phyloP scores from a whole-genome alignment of 2,888 invertebrate species.

The Drosophila tripunctata region DNA sequence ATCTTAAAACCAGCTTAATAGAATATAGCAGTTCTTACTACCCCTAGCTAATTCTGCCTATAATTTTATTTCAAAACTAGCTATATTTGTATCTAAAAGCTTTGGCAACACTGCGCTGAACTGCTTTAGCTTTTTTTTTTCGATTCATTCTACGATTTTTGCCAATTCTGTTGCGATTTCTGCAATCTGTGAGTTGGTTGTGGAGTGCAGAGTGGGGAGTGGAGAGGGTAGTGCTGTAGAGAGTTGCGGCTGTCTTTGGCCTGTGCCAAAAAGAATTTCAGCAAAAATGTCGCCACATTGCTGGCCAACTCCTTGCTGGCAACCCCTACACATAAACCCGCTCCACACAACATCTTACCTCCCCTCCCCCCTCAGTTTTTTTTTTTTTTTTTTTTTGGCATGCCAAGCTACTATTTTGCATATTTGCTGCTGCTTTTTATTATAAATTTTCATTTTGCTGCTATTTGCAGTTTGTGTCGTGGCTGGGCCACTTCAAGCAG shows the following conservation, averaged over 20 bases:
- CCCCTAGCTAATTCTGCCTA: too few relatives aligned
- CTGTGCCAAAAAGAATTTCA: slow-evolving; percentile 66
- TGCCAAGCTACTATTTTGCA: slow-evolving; percentile 70
- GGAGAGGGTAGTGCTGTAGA: not conserved
- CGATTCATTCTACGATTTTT: not conserved
- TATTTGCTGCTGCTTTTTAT: slow-evolving; percentile 77
- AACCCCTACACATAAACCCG: not conserved
- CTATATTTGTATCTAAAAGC: too few relatives aligned
- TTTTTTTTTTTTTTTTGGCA: too few relatives aligned
- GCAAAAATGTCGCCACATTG: slow-evolving; percentile 74
- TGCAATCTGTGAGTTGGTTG: slow-evolving; percentile 33
- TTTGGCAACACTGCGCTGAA: too few relatives aligned
- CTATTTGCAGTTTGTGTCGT: slow-evolving; percentile 29
- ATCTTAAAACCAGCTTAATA: too few relatives aligned
- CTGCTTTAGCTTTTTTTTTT: not conserved
- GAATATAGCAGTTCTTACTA: too few relatives aligned
- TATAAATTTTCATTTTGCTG: slow-evolving; percentile 77
- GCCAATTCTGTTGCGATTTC: slow-evolving; percentile 54
- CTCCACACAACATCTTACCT: slow-evolving; percentile 6
- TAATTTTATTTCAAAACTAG: too few relatives aligned
- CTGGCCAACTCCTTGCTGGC: slow-evolving; percentile 32
- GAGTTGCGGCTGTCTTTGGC: slow-evolving; percentile 32
- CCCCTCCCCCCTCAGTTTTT: not conserved
- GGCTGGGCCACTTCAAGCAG: slow-evolving; percentile 62
- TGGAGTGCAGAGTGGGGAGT: not conserved